Percentiles rank a stretch among this genome's conserved stretches.
These are phyloP conservation scores for Torymus aiolomorphi DNA, from an alignment of 2,888 invertebrate species.

Conservation along the genomic window DNA sequence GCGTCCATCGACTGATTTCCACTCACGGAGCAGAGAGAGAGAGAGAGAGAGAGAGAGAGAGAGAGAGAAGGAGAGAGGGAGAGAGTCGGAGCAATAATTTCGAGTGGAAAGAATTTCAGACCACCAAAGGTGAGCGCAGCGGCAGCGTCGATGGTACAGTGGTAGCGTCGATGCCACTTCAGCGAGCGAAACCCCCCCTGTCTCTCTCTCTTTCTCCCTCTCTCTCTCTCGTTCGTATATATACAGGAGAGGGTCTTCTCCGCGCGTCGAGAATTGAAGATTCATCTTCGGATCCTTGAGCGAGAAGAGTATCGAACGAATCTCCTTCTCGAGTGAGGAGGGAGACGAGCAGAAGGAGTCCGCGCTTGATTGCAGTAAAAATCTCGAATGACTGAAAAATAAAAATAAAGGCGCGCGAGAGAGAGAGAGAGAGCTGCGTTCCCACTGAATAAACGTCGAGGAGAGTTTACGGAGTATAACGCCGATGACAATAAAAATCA, in stretches of 20 bases:
- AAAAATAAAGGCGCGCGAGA: constrained; percentile 25
- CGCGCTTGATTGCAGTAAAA: constrained; percentile 49
- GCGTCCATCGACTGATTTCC: constrained; percentile 68
- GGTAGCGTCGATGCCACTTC: constrained; percentile 69
- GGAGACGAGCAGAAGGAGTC: not conserved
- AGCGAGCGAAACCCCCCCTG: constrained; percentile 65
- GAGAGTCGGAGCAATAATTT: constrained; percentile 69
- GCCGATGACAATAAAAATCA: constrained; percentile 36
- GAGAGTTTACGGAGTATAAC: not conserved
- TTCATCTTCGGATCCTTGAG: constrained; percentile 71
- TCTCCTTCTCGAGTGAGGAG: constrained; percentile 5
- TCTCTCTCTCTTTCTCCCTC: constrained; percentile 49
- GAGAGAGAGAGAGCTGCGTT: not conserved
- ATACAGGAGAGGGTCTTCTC: constrained; percentile 4
- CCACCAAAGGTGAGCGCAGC: constrained; percentile 71
- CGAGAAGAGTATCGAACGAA: constrained; percentile 45
- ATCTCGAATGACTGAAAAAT: constrained; percentile 49
- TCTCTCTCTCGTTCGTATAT: constrained; percentile 19
- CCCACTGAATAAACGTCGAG: constrained; percentile 33
- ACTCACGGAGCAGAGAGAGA: constrained; percentile 60
- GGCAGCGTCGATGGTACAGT: constrained; percentile 46
- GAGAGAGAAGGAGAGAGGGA: constrained; percentile 58
- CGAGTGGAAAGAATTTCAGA: constrained; percentile 72
- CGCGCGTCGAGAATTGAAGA: constrained; percentile 66
- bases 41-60: too few species aligned